Evolutionary conservation across 2,113 vertebrate genomes (phyloP).

Genomic region (Mormoops blainvillei): DNA sequence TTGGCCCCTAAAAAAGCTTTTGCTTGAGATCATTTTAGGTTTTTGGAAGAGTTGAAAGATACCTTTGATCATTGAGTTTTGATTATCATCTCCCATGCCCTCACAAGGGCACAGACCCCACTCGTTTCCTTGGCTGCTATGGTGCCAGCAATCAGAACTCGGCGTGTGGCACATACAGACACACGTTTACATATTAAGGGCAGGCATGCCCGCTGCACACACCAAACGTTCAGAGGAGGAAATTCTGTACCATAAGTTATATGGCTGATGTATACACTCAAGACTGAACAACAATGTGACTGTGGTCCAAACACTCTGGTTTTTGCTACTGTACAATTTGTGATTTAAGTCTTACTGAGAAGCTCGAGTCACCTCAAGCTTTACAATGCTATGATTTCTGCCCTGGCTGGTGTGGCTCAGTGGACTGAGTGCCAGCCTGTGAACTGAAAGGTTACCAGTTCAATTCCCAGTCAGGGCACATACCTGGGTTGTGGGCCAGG

Average conservation of each 20-base stretch:
- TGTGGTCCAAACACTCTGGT: not conserved
- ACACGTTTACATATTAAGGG: rapidly evolving
- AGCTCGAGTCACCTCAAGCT: not conserved
- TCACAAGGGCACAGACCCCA: not conserved
- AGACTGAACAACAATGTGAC: not conserved
- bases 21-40: not conserved
- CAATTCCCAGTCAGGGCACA: no score
- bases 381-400: not conserved
- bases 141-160: rapidly evolving
- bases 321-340: not conserved
- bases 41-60: not conserved
- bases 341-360: not conserved
- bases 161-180: rapidly evolving
- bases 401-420: no score
- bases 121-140: rapidly evolving
- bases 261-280: not conserved
- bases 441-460: no score
- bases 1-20: not conserved
- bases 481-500: no score
- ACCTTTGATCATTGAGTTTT: not conserved
- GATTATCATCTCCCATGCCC: not conserved
- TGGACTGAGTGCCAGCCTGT: no score
- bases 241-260: not conserved
- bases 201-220: rapidly evolving
- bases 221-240: not conserved